phyloP scores from a whole-genome alignment of 92 coral and sea anemone genomes.

The Zoanthus sociatus region DNA sequence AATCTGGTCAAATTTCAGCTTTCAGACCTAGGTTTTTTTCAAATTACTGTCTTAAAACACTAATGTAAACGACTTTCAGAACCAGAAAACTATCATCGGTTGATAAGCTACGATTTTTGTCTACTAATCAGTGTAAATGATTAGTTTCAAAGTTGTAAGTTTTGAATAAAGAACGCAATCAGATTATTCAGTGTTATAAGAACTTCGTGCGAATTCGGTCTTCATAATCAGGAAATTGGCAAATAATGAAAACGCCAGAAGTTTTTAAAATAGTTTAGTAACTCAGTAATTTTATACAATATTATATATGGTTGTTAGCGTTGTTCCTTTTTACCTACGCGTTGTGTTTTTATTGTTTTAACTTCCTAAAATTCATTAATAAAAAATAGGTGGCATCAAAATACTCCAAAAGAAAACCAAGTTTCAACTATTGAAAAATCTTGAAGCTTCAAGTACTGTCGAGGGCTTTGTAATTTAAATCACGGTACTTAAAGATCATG shows the following conservation, averaged over 20 bases:
- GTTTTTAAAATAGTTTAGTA: background rate
- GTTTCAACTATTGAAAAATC: background rate
- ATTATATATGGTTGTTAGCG: too few relatives aligned
- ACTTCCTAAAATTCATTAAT: background rate
- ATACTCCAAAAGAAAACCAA: background rate
- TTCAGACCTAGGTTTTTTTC: too few relatives aligned
- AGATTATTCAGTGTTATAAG: background rate
- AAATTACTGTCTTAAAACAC: too few relatives aligned
- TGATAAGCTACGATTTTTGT: too few relatives aligned
- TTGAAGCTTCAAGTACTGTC: slow-evolving; percentile 15
- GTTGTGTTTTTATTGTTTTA: background rate
- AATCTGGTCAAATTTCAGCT: too few relatives aligned
- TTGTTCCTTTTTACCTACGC: background rate
- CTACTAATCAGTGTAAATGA: too few relatives aligned
- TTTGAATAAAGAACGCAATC: background rate
- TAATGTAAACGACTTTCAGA: too few relatives aligned
- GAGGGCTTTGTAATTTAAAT: slow-evolving; percentile 13
- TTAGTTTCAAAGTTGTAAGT: background rate
- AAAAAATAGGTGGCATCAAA: background rate
- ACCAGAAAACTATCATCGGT: too few relatives aligned
- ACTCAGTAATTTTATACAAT: too few relatives aligned
- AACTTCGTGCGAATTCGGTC: background rate
- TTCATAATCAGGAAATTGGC: background rate
- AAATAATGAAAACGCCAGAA: background rate
- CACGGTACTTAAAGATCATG: background rate